phyloP scores from a whole-genome alignment of 2,113 vertebrate species.

The Strix aluco region DNA sequence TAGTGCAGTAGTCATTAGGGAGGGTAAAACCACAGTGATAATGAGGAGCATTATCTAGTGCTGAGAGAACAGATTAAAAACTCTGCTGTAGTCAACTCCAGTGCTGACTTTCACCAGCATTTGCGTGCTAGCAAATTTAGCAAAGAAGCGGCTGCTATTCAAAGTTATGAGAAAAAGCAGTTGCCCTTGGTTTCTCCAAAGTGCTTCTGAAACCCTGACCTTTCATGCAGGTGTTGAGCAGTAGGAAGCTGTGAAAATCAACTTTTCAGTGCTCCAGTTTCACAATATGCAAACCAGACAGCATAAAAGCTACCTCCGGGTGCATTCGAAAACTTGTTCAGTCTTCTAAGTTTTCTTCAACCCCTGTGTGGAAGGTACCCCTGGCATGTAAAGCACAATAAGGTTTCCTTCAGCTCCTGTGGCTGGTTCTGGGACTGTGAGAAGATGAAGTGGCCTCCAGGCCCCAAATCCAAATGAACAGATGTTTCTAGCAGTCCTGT shows the following conservation, averaged over 20 bases:
- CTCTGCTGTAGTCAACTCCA: background rate
- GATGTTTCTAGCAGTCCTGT: background rate
- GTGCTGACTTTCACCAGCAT: background rate
- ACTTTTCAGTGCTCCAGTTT: background rate
- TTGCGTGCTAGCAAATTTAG: background rate
- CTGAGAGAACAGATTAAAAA: background rate
- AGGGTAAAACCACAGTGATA: conserved; percentile 10
- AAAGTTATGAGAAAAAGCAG: background rate
- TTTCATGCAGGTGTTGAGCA: background rate
- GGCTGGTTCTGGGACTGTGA: background rate
- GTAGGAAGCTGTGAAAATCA: background rate
- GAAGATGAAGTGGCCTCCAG: background rate
- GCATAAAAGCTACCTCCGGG: background rate
- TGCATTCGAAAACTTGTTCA: background rate
- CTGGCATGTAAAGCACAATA: accelerated
- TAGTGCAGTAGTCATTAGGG: background rate
- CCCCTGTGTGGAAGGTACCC: accelerated
- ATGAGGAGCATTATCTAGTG: background rate
- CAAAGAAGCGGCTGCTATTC: background rate
- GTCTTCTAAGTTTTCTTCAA: background rate
- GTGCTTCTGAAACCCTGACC: background rate
- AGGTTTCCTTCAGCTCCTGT: background rate
- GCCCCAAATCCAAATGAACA: background rate
- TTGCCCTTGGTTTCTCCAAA: background rate
- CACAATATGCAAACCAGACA: background rate